Conservation (phyloP, 1,140 invertebrate species). For the Maconellicoccus hirsutus region DNA sequence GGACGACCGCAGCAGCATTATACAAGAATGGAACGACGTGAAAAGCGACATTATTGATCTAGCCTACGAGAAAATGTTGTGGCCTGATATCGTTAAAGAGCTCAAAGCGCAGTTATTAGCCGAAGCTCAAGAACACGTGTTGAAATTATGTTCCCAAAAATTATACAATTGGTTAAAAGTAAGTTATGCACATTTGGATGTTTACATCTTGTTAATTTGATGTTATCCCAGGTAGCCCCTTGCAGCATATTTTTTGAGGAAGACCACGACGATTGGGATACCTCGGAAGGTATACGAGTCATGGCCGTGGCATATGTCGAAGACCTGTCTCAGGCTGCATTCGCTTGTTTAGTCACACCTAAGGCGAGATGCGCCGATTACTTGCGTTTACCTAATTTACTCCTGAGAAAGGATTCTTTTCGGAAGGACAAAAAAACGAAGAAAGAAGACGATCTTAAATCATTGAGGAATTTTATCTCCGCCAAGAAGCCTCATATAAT, state of each 20-base stretch:
- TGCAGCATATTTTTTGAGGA: slow-evolving; percentile 65
- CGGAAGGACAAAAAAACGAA: slow-evolving; percentile 54
- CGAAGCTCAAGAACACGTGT: slow-evolving; percentile 82
- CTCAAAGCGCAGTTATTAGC: slow-evolving; percentile 61
- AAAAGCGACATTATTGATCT: slow-evolving; percentile 76
- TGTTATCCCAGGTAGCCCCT: slow-evolving; percentile 51
- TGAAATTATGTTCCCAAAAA: slow-evolving; percentile 69
- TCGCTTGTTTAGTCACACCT: slow-evolving; percentile 70
- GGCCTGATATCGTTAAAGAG: slow-evolving; percentile 82
- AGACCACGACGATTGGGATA: slow-evolving; percentile 85
- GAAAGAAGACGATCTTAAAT: slow-evolving; percentile 69
- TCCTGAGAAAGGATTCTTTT: slow-evolving; percentile 67
- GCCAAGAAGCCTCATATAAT: slow-evolving; percentile 90
- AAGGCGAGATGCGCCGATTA: slow-evolving; percentile 89
- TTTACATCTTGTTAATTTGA: too few relatives aligned
- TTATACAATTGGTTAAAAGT: slow-evolving; percentile 83
- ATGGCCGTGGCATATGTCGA: slow-evolving; percentile 80
- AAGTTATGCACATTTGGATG: slow-evolving; percentile 38
- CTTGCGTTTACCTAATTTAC: slow-evolving; percentile 68
- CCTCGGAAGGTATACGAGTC: slow-evolving; percentile 66
- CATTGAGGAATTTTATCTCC: slow-evolving; percentile 72
- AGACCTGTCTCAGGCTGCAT: slow-evolving; percentile 75
- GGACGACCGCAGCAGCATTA: slow-evolving; percentile 93
- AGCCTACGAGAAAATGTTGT: slow-evolving; percentile 75
- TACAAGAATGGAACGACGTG: slow-evolving; percentile 91